A percentile compares a stretch with the other conserved stretches of the same genome.
Evolutionary conservation across 1,140 invertebrate genomes (phyloP).

Genomic region (Drosophila novamexicana): DNA sequence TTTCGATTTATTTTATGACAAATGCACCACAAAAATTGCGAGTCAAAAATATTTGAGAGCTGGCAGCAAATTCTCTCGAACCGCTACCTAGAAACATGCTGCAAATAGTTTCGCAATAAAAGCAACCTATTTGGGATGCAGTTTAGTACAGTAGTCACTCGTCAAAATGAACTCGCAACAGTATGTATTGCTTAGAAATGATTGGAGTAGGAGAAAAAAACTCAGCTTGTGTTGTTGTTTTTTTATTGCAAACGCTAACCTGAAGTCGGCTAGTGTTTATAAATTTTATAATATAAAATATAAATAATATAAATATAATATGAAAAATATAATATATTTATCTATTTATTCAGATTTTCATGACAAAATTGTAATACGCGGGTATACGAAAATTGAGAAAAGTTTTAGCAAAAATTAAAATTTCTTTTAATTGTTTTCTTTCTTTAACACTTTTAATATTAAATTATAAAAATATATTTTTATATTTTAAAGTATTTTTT

Average conservation of each 20-base stretch:
- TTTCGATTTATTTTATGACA: constrained; percentile 24
- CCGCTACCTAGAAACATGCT: background rate
- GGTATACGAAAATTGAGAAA: too few species aligned
- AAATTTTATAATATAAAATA: background rate
- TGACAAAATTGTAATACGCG: too few species aligned
- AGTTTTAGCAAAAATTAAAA: too few species aligned
- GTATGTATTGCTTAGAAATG: too few species aligned
- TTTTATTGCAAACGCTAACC: too few species aligned
- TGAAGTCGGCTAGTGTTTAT: too few species aligned
- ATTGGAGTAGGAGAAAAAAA: too few species aligned
- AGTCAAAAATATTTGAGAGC: background rate
- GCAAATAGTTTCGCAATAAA: background rate
- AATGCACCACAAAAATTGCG: background rate
- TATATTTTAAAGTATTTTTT: too few species aligned
- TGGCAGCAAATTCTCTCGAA: constrained; percentile 12
- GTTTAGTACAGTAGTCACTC: background rate
- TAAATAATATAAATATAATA: background rate
- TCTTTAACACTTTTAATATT: too few species aligned
- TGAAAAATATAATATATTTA: background rate
- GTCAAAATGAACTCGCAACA: background rate
- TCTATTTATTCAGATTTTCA: background rate
- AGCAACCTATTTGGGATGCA: background rate
- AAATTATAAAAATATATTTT: too few species aligned
- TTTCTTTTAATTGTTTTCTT: too few species aligned
- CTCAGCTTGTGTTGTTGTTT: too few species aligned